Evolutionary conservation across 2,888 invertebrate genomes (phyloP), one percentile per base, ranked within the genome.

Genomic region (Drosophila rubida): DNA sequence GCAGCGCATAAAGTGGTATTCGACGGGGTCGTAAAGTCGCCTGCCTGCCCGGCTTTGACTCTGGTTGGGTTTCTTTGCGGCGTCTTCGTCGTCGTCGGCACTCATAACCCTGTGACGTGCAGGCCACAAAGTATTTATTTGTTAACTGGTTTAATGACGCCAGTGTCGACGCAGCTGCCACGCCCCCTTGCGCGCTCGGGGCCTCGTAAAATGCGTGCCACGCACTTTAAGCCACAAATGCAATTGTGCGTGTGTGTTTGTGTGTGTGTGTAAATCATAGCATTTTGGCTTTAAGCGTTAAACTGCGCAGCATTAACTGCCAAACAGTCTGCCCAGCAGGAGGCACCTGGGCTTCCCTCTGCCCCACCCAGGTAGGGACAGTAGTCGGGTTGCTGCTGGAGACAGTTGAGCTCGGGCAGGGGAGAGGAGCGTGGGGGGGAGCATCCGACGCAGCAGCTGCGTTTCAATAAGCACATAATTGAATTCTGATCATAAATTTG

Each of bases 381-480:
- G 11, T 14, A n/a, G 19, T 53, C 23, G 1, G 41, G 27, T 19
- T 19, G 22, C 22, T 14, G 11, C n/a, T 16, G 25, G 13, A 22
- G n/a, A 11, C 37, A 44, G n/a, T 35, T 58, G 19, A 4, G 16
- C 8, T 4, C 11, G 32, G 11, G n/a, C 32, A 1, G 6, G 30
- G 14, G n/a, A 8, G 16, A 11, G 27, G 7, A 44, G 7, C 0
- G 8, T 8, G 7, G 4, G 7, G 22, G 9, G 54, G 27, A 8
- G 50, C 30, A 49, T 37, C 35, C 51, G 55, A 69, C 74, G 51
- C 69, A 85, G 73, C 82, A 82, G 88, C 82, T 87, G 82, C 86
- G 88, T 87, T 82, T 86, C 82, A 83, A 83, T 89, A 83, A 89
- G 89, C 89, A 89, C 88, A 89, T 83, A 83, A 83, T 83, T 83